Evolutionary conservation across 1,140 invertebrate genomes (phyloP), one percentile per base, ranked within the genome.

Genomic region (Scaptomyza pallida): DNA sequence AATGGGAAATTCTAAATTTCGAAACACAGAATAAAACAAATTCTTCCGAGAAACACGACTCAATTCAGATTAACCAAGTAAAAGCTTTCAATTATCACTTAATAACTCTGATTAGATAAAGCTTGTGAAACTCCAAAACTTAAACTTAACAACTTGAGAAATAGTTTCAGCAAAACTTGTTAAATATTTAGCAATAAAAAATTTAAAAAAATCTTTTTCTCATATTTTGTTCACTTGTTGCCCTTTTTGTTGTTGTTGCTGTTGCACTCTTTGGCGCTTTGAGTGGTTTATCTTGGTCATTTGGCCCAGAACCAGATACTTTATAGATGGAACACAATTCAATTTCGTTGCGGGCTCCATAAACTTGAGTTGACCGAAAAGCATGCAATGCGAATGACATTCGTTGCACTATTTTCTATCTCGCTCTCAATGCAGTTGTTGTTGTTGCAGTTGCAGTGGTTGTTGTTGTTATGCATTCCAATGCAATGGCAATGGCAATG

Each of bases 381-480:
- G 57, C 78, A 30, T 56, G 72, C 77, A 76, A 72, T 81, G 77
- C 78, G 77, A 80, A 80, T 80, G 77, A 72, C 77, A 80, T 80
- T 80, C 77, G 77, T 41, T 76, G 73, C 72, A 80, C 77, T 72
- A 81, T 80, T 80, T 79, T 63, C 26, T n/a, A 69, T 71, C 44
- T 56, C 68, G 30, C 35, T 63, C 44, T 63, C 13, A 10, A 26
- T 21, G 16, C 10, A 35, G 45, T 19, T 33, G 43, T 17, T n/a
- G n/a, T 6, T 23, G n/a, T 16, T 51, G 41, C n/a, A 47, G 15
- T 12, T 41, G 35, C 10, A 44, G 23, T 5, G 57, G 26, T 5
- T 64, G 64, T 40, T 78, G 67, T 70, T 83, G 43, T 85, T 76
- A 85, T 83, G 80, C 80, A 85, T 83, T 83, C 76, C 80, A 70